Evolutionary conservation across 2,797 vertebrate genomes (phyloP), one percentile per base, ranked within the genome.

Genomic region (Liparis tanakae): DNA sequence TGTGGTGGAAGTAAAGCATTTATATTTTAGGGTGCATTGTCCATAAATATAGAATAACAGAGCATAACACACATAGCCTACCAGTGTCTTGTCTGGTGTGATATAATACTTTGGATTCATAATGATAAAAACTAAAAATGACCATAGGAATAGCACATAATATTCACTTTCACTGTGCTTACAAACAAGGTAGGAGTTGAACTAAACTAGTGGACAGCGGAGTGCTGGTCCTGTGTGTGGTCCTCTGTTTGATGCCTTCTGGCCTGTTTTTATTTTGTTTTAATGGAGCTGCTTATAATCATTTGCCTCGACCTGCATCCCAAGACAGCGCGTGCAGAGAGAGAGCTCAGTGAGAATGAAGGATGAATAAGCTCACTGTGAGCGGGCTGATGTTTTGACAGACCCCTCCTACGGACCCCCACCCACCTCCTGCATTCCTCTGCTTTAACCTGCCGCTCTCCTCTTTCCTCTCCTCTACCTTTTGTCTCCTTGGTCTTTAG

Each of bases 361-460:
- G 76, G 59, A 89, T 93, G 88, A 91, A 90, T 90, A 84, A 82
- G 61, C 61, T 68, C 75, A 82, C 72, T 90, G 88, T 91, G 80
- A 85, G 67, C 54, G 56, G 61, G 68, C 83, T 80, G 84, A 88
- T 90, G 92, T 91, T 93, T 91, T 90, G 60, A 89, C 78, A 85
- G 59, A 74, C 81, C 78, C 53, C 69, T 74, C 80, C 67, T 6
- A 17, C 48, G 82, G 87, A 74, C 85, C 82, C 85, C 83, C 44
- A 5, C 15, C 25, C 25, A 30, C 25, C 25, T 30, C 25, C 44
- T 7, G 82, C 91, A 93, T 93, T 93, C 92, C 91, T 88, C 50
- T 62, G 67, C 81, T 62, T 72, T 77, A 66, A 50, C 76, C 78
- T 76, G 76, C 69, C 65, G 74, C 65, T 76, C 73, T 74, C 54